Base-by-base conservation (phyloP, 2,888 invertebrate species). In the Drosophila hawaiiensis region DNA sequence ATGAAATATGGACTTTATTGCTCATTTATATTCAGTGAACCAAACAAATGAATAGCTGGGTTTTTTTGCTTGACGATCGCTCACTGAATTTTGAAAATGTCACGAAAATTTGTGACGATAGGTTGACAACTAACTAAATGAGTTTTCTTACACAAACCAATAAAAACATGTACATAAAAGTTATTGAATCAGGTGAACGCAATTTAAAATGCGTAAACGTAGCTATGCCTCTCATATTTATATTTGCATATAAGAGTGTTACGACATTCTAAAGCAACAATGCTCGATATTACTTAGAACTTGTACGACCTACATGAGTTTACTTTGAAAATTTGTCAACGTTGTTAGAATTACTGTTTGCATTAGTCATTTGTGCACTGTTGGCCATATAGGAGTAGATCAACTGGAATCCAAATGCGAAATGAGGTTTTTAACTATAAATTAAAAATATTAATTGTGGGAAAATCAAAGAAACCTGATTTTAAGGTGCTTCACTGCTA, bases 381-480 rank as follows among this genome's bases (percentile, higher is more conserved):
- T 29, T 47, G 22, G 19, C 29, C 9, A 35, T 47, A 39, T 59
- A 39, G 43, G 14, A 22, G 50, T 39, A 16, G 4, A 47, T 35
- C 28, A 52, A 39, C 43, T 58, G 1, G 7, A 43, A 49, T 39
- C 31, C 47, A 47, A 47, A 43, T 49, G 47, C 4, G 7, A 29
- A 59, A 49, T 52, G 25, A 29, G 47, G 10, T 54, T 56, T 62
- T 49, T 31, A 28, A 31, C 10, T 58, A 39, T 50, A n/a, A 16
- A 47, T 19, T 62, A 37, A n/a, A 55, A 50, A 62, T 58, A 54
- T 33, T 29, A 25, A 31, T 50, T 61, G 58, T 49, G 65, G 60
- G 55, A 76, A 76, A 64, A 60, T 79, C 75, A 68, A 82, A 72
- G 68, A 68, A 82, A 84, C 85, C 83, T 83, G 85, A 72, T 84